Percentiles rank a stretch among this genome's conserved stretches.
Conservation (phyloP, 2,113 vertebrate species). For the Carassius auratus region DNA sequence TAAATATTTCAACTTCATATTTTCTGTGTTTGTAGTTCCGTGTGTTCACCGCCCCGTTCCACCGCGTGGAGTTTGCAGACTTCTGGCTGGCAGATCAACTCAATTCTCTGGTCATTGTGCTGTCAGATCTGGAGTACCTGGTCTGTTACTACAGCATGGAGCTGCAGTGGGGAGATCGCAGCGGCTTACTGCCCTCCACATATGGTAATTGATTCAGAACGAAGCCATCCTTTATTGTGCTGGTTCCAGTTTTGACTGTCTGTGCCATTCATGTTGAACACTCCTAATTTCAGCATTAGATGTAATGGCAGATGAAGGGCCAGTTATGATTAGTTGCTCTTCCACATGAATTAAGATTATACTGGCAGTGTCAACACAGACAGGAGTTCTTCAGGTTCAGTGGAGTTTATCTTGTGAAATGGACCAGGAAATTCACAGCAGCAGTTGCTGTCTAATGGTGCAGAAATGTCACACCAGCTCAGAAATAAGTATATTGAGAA, state of each 20-base stretch:
- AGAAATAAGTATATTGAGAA: background rate
- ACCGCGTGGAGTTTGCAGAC: slow-evolving; percentile 97
- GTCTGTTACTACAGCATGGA: slow-evolving; percentile 99
- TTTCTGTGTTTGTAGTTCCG: slow-evolving; percentile 81
- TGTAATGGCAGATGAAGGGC: background rate
- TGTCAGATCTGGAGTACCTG: slow-evolving; percentile 98
- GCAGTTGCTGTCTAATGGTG: slow-evolving; percentile 18
- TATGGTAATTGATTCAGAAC: slow-evolving; percentile 57
- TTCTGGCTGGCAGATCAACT: slow-evolving; percentile 99
- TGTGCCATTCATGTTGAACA: background rate
- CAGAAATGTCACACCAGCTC: slow-evolving; percentile 2
- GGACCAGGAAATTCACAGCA: slow-evolving; percentile 28
- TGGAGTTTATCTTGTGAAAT: slow-evolving; percentile 15
- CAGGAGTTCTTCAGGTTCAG: slow-evolving; percentile 10
- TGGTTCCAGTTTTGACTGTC: background rate
- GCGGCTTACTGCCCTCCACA: slow-evolving; percentile 80
- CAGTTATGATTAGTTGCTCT: background rate
- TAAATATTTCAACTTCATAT: slow-evolving; percentile 17
- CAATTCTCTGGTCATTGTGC: slow-evolving; percentile 92
- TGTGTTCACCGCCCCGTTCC: slow-evolving; percentile 96
- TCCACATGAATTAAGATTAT: slow-evolving; percentile 16
- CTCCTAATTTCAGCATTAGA: background rate
- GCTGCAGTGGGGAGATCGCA: slow-evolving; percentile 85
- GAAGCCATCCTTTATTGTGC: background rate
- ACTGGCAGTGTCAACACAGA: slow-evolving; percentile 7